A percentile compares a stretch with the other conserved stretches of the same genome.
phyloP scores from a whole-genome alignment of 2,797 vertebrate genomes.

The Xenops minutus region DNA sequence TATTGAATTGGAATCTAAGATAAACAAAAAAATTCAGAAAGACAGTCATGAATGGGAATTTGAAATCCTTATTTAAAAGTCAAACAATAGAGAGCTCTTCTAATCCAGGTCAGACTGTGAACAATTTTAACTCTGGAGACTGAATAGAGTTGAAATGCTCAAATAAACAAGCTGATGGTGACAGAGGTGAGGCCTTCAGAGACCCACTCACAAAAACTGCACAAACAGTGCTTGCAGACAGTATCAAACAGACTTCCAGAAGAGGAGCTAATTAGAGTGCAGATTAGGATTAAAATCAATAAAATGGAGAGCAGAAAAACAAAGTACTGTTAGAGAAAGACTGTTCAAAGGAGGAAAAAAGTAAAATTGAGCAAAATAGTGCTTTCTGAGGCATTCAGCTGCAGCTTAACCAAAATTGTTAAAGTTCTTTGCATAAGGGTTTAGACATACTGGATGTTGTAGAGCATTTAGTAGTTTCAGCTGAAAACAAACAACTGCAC shows the following conservation, averaged over 20 bases:
- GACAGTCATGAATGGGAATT: not conserved
- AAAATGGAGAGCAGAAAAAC: not conserved
- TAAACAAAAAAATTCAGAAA: not conserved
- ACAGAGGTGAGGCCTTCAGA: slow-evolving; percentile 3
- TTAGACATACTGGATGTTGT: not conserved
- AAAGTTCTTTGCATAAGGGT: not conserved
- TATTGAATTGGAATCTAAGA: not conserved
- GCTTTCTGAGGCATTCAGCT: not conserved
- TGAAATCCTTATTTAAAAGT: not conserved
- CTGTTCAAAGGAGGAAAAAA: not conserved
- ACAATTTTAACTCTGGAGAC: not conserved
- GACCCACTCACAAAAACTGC: not conserved
- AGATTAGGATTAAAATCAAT: slow-evolving; percentile 20
- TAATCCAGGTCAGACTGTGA: not conserved
- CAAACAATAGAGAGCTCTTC: not conserved
- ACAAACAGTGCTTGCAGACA: not conserved
- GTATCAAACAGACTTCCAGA: slow-evolving; percentile 12
- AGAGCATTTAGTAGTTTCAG: not conserved
- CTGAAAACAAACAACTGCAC: not conserved
- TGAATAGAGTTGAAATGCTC: not conserved
- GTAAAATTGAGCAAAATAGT: not conserved
- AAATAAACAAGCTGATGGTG: not conserved
- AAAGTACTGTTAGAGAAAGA: not conserved
- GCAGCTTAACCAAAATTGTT: not conserved
- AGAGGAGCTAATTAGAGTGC: not conserved